Evolutionary conservation across 2,113 vertebrate species (phyloP), one percentile per base, ranked within the genome.

Genomic region (Pyxicephalus adspersus): DNA sequence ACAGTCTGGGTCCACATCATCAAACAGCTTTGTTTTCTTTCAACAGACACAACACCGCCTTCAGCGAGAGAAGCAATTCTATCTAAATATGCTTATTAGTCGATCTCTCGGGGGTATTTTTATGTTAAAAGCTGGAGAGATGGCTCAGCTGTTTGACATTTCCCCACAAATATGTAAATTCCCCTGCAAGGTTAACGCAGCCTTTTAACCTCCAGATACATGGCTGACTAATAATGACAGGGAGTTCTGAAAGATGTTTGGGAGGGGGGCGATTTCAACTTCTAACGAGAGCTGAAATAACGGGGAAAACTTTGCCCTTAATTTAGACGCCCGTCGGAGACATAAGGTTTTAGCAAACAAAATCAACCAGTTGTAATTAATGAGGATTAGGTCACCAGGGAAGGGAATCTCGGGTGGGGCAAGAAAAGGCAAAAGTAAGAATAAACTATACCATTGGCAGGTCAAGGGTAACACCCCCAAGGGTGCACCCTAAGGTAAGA

Each of bases 81-180:
- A 75, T 81, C 61, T 81, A 81, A 81, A 75, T 81, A 81, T 75
- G 80, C 80, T 75, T 74, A 81, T 81, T 81, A 81, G 70, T 26
- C 6, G 71, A 34, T 28, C 57, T 81, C 80, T 66, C 61, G 29
- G 71, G 80, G 80, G 80, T 25, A 74, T 65, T 74, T 65, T 81
- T 75, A 81, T 81, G 79, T 81, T 81, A 81, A 74, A 74, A 74
- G 70, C 79, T 61, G 64, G 61, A 81, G 70, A 81, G 60, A 58
- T 28, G 45, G 70, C 80, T 81, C 80, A 81, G 80, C 80, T 75
- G 80, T 74, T 75, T 81, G 80, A 81, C 80, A 81, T 81, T 81
- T 81, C 29, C 45, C 78, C 68, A 81, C 78, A 72, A 74, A 81
- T 73, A 81, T 81, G 70, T 75, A 81, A 73, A 75, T 81, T 45